Evolutionary conservation across 1,140 invertebrate species (phyloP).

Genomic region (Teleogryllus occipitalis): DNA sequence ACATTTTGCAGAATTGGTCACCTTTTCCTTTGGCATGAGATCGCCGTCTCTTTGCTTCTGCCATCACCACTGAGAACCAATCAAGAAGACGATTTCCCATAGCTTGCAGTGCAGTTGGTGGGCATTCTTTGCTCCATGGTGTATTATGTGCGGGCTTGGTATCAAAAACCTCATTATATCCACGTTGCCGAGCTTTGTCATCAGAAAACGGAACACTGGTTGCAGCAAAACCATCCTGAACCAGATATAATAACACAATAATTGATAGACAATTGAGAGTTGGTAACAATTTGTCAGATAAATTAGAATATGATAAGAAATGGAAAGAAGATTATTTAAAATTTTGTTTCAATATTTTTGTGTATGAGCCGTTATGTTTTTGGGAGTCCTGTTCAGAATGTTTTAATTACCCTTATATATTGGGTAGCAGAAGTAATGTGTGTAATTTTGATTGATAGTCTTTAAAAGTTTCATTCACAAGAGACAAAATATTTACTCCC

Average conservation of each 20-base stretch:
- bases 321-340: too few species aligned
- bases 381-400: too few species aligned
- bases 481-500: too few species aligned
- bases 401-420: too few species aligned
- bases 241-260: background rate
- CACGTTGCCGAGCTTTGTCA: slow-evolving; percentile 56
- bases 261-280: too few species aligned
- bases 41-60: slow-evolving; percentile 55
- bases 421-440: too few species aligned
- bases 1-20: background rate
- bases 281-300: too few species aligned
- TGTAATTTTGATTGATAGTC: too few species aligned
- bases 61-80: slow-evolving; percentile 90
- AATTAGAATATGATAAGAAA: too few species aligned
- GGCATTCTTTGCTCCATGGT: slow-evolving; percentile 43
- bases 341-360: too few species aligned
- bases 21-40: slow-evolving; percentile 39
- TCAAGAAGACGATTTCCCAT: slow-evolving; percentile 86
- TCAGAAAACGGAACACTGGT: slow-evolving; percentile 43
- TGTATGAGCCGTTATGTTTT: too few species aligned
- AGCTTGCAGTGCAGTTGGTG: slow-evolving; percentile 60
- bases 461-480: too few species aligned
- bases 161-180: slow-evolving; percentile 59
- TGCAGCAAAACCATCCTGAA: slow-evolving; percentile 36
- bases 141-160: slow-evolving; percentile 36